Percentiles rank a stretch among this genome's conserved stretches.
phyloP scores from a whole-genome alignment of 2,113 vertebrate species.

The Poeciliopsis turrubarensis region DNA sequence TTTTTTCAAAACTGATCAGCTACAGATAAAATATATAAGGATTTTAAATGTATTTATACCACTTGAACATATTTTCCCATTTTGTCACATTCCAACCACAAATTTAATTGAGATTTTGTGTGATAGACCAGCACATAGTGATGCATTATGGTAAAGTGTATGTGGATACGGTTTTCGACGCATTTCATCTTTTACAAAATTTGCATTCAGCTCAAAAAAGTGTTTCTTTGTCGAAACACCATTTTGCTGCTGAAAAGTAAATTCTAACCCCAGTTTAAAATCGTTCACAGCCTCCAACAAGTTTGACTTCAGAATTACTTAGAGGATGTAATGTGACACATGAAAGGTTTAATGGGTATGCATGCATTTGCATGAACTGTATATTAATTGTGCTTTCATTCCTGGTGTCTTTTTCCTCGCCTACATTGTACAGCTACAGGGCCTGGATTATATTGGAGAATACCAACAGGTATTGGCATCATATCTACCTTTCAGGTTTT shows the following conservation, averaged over 20 bases:
- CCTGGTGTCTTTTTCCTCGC: not conserved
- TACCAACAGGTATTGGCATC: conserved; percentile 11
- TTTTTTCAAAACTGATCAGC: not conserved
- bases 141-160: too few species aligned
- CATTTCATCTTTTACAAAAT: too few species aligned
- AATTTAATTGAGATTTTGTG: not conserved
- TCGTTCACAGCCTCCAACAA: too few species aligned
- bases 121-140: not conserved
- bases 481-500: conserved; percentile 28
- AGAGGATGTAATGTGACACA: not conserved
- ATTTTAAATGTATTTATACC: too few species aligned
- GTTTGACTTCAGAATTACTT: not conserved
- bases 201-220: too few species aligned
- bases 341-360: not conserved
- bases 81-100: not conserved
- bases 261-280: too few species aligned
- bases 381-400: not conserved
- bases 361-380: not conserved
- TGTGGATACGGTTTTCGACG: too few species aligned
- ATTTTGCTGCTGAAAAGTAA: too few species aligned
- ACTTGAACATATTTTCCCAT: not conserved
- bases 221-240: too few species aligned
- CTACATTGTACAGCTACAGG: conserved; percentile 1
- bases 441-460: conserved; percentile 2
- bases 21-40: too few species aligned